Evolutionary conservation across 2,797 vertebrate species (phyloP), one percentile per base, ranked within the genome.

Genomic region (Pangasius larnaudii): DNA sequence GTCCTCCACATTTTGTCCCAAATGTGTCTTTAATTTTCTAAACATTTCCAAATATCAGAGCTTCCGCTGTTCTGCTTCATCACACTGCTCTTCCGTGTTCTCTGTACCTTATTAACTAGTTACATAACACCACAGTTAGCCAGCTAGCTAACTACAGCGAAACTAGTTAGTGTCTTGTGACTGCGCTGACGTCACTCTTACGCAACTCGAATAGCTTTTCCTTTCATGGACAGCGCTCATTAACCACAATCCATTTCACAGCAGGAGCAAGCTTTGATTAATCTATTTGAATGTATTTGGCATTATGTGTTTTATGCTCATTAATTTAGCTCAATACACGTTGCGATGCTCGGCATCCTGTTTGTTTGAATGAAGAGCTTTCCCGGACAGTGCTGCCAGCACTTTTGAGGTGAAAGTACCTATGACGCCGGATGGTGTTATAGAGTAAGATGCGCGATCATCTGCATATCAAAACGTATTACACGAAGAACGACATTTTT

Each of bases 141-240:
- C 9, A 77, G 84, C 67, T 14, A 36, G 79, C 19, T 51, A 59
- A 14, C 51, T 33, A 6, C 67, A 4, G 71, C 33, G 36, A 42
- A 86, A 86, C 84, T 87, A 42, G 22, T 49, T 80, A 27, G 80
- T 0, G 94, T 96, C 96, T 95, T 93, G 93, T 96, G 95, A 96
- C 96, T 92, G 88, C 80, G 87, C 39, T 95, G 95, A 95, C 95
- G 95, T 95, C 95, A 96, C 13, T 11, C 2, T 10, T 30, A 49
- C 81, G 61, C 24, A 19, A 9, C 1, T 16, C 36, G 58, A 30
- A 82, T 49, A 9, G 39, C 39, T 19, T 65, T 65, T n/a, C 42
- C 61, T 30, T 83, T 67, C 59, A 51, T 19, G 42, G 81, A 18
- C 36, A 5, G 5, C 39, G 22, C 24, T 7, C 6, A 10, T 8